These are phyloP conservation scores for Anseranas semipalmata DNA, from an alignment of 2,113 vertebrate genomes.

Conservation along the genomic window DNA sequence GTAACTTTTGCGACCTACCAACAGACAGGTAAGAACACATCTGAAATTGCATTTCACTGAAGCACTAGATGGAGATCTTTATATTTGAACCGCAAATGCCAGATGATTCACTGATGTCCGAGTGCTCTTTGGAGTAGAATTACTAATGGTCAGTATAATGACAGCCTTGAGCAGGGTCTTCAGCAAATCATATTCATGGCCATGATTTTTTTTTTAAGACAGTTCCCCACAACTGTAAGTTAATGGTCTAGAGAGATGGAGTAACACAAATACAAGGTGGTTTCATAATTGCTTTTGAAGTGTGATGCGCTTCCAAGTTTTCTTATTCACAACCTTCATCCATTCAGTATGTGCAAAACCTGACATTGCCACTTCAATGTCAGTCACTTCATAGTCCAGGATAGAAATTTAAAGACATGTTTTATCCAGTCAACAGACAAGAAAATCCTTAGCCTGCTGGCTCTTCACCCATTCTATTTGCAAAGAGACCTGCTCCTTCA, in stretches of 20 bases:
- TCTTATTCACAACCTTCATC: not conserved
- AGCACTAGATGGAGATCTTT: not conserved
- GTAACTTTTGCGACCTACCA: not conserved
- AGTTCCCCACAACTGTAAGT: not conserved
- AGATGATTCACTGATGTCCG: not conserved
- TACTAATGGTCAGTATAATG: not conserved
- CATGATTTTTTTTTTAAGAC: not conserved
- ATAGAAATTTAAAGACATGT: not conserved
- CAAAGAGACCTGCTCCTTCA: conserved; percentile 22
- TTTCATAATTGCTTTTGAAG: not conserved
- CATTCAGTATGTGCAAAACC: not conserved
- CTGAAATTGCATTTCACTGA: not conserved
- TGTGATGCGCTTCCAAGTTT: not conserved
- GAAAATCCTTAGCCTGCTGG: not conserved
- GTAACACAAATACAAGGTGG: not conserved
- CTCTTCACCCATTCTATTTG: conserved; percentile 3
- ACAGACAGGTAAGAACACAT: not conserved
- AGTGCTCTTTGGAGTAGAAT: not conserved
- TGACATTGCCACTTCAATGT: not conserved
- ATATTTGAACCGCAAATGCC: not conserved
- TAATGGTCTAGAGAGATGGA: not conserved
- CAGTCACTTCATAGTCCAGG: not conserved
- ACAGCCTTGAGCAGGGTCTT: not conserved
- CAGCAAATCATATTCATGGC: not conserved
- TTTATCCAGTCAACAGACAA: not conserved